Evolutionary conservation across 2,888 invertebrate genomes (phyloP).

Genomic region (Achlya flavicornis): DNA sequence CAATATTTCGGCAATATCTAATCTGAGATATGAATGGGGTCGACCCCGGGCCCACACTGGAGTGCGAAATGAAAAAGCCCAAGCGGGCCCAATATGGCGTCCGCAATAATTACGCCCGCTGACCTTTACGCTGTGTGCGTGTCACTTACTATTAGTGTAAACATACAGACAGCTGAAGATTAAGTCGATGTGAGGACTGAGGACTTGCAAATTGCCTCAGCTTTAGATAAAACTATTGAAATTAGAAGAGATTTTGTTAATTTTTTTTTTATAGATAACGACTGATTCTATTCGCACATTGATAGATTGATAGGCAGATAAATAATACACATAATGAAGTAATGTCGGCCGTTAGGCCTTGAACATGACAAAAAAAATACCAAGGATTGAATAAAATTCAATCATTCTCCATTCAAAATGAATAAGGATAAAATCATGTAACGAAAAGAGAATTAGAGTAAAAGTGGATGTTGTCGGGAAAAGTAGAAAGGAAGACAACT

Average conservation of each 20-base stretch:
- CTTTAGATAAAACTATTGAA: background rate
- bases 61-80: slow-evolving; percentile 49
- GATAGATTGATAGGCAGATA: too few relatives aligned
- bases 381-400: too few relatives aligned
- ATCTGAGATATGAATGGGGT: slow-evolving; percentile 53
- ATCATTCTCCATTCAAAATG: too few relatives aligned
- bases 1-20: slow-evolving; percentile 50
- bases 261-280: too few relatives aligned
- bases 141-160: slow-evolving; percentile 15
- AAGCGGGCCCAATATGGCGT: slow-evolving; percentile 10
- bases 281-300: too few relatives aligned
- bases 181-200: slow-evolving; percentile 9
- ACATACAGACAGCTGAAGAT: background rate
- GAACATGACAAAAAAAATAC: too few relatives aligned
- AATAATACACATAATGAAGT: too few relatives aligned
- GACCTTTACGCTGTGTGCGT: slow-evolving; percentile 35
- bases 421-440: too few relatives aligned
- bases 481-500: too few relatives aligned
- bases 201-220: slow-evolving; percentile 12
- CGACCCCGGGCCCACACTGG: slow-evolving; percentile 29
- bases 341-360: too few relatives aligned
- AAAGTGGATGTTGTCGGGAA: too few relatives aligned
- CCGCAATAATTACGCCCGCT: slow-evolving; percentile 43
- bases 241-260: background rate
- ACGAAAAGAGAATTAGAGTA: too few relatives aligned